phyloP scores from a whole-genome alignment of 2,113 vertebrate species.

The Chlamydotis undulata region DNA sequence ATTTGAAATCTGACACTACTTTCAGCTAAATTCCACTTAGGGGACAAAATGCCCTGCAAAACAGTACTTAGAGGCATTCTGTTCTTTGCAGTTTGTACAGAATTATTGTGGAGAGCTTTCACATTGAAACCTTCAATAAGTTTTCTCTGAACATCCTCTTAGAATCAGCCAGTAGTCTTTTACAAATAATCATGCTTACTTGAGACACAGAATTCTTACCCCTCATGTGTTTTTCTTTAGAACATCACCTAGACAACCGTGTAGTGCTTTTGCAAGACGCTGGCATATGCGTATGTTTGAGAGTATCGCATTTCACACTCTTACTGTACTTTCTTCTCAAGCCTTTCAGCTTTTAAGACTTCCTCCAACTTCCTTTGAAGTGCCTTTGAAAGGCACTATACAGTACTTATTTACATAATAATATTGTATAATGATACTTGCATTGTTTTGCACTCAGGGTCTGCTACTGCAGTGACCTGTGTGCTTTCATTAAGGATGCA shows the following conservation, averaged over 20 bases:
- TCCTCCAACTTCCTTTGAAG: neutral
- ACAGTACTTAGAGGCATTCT: neutral
- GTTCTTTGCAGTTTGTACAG: neutral
- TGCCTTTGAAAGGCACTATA: neutral
- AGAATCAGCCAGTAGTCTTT: neutral
- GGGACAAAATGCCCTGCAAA: neutral
- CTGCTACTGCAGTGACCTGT: neutral
- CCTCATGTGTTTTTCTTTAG: neutral
- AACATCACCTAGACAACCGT: conserved; percentile 1
- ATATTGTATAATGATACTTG: neutral
- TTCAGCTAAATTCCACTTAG: neutral
- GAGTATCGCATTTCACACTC: neutral
- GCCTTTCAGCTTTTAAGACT: neutral
- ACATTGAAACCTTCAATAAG: neutral
- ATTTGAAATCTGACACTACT: neutral
- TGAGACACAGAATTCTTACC: neutral
- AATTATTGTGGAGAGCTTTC: neutral
- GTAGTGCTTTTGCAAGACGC: neutral
- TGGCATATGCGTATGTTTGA: neutral
- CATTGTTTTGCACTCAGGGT: neutral
- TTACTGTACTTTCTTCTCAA: neutral
- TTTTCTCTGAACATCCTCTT: neutral
- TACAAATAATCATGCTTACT: neutral
- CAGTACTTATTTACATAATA: conserved; percentile 15
- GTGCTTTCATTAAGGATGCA: neutral